phyloP scores from a whole-genome alignment of 2,113 vertebrate genomes.

The Nibea coibor region DNA sequence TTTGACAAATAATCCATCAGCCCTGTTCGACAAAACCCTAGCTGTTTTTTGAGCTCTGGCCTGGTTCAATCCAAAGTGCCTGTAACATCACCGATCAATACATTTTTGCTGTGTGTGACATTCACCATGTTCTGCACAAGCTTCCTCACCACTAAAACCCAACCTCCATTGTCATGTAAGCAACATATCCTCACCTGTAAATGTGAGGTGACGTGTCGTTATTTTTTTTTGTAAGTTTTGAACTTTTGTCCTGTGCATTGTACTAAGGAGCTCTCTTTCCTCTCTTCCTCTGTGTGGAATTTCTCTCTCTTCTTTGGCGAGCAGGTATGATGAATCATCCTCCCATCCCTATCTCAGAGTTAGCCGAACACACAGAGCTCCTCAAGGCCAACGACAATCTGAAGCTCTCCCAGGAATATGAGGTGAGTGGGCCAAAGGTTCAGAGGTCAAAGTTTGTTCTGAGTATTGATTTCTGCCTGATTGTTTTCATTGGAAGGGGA shows the following conservation, averaged over 20 bases:
- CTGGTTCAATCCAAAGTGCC: constrained; percentile 55
- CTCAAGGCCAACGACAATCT: constrained; percentile 99
- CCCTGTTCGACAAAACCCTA: not conserved
- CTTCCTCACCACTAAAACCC: constrained; percentile 74
- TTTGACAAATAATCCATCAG: constrained; percentile 33
- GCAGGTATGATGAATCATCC: constrained; percentile 98
- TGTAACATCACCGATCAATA: constrained; percentile 50
- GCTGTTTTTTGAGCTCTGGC: constrained; percentile 77
- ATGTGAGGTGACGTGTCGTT: too few species aligned
- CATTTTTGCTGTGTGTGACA: constrained; percentile 39
- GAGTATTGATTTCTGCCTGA: constrained; percentile 50
- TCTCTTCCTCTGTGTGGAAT: constrained; percentile 30
- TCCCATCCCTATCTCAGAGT: constrained; percentile 93
- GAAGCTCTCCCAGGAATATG: constrained; percentile 98
- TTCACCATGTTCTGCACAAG: constrained; percentile 61
- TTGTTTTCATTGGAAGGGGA: constrained; percentile 41
- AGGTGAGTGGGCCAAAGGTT: constrained; percentile 85
- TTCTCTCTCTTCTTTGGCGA: constrained; percentile 47
- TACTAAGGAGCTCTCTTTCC: constrained; percentile 32
- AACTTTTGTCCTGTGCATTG: not conserved
- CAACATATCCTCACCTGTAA: constrained; percentile 26
- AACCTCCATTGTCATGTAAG: constrained; percentile 40
- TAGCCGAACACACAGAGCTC: constrained; percentile 96
- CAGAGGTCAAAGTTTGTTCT: constrained; percentile 25
- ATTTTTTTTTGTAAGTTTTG: constrained; percentile 2